A percentile compares a stretch with the other conserved stretches of the same genome.
These are phyloP conservation scores for Nycticebus coucang DNA, from an alignment of 2,113 vertebrate genomes.

Conservation along the genomic window DNA sequence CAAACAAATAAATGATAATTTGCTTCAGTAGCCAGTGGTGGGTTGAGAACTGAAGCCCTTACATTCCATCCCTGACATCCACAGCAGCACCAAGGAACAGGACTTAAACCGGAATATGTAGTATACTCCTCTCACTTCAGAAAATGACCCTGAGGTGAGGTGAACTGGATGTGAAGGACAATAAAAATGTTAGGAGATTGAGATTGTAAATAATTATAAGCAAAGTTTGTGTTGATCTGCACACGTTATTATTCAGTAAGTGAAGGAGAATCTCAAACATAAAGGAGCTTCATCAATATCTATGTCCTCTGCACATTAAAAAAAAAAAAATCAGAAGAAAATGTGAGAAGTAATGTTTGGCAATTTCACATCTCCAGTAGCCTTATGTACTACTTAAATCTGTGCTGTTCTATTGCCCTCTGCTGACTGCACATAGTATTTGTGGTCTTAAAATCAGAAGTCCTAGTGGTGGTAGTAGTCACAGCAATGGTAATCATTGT, in stretches of 20 bases:
- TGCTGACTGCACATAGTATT: constrained; percentile 2
- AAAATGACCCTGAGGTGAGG: neutral
- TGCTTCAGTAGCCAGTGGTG: neutral
- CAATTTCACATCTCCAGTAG: neutral
- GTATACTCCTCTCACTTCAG: neutral
- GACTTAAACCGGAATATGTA: neutral
- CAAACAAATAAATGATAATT: neutral
- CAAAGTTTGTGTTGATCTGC: neutral
- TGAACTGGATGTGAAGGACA: neutral
- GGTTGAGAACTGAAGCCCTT: neutral
- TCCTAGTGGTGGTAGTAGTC: neutral
- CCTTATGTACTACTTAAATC: neutral
- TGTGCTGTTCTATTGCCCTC: constrained; percentile 64
- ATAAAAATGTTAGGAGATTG: neutral
- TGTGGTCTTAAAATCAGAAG: neutral
- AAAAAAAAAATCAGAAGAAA: neutral
- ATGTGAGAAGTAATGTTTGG: neutral
- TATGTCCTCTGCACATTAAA: neutral
- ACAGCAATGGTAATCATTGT: neutral
- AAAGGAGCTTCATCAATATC: neutral
- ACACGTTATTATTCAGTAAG: neutral
- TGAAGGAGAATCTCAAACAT: neutral
- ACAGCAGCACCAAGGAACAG: neutral
- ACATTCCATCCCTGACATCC: neutral
- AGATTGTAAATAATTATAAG: neutral